These are phyloP conservation scores for Saxidomus purpurata DNA, from an alignment of 1,140 invertebrate genomes.

Conservation along the genomic window DNA sequence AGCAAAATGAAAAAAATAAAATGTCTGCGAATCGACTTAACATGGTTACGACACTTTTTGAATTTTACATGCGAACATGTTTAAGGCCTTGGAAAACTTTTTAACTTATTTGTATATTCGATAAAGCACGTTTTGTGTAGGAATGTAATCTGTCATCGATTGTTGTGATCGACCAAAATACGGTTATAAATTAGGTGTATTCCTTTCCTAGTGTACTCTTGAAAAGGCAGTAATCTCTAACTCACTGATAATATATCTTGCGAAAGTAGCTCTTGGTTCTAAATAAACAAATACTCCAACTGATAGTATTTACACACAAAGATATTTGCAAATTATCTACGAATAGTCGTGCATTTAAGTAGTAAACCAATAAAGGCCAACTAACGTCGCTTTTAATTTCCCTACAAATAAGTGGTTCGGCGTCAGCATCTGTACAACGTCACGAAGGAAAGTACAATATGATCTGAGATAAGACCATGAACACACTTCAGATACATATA, in stretches of 20 bases:
- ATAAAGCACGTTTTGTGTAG: not conserved
- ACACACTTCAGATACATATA: too few relatives aligned
- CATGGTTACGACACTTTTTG: too few relatives aligned
- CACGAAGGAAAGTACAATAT: too few relatives aligned
- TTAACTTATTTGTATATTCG: not conserved
- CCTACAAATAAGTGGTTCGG: too few relatives aligned
- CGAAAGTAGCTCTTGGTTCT: slow-evolving; percentile 3
- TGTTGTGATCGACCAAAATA: not conserved
- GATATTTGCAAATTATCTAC: not conserved
- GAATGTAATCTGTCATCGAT: not conserved
- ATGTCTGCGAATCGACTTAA: too few relatives aligned
- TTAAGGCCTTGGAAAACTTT: too few relatives aligned
- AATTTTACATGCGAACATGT: too few relatives aligned
- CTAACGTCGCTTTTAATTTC: not conserved
- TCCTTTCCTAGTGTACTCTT: not conserved
- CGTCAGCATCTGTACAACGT: too few relatives aligned
- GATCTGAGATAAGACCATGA: too few relatives aligned
- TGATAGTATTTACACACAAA: not conserved
- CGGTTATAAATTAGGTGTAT: not conserved
- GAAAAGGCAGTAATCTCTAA: not conserved
- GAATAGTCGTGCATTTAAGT: not conserved
- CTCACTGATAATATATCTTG: not conserved
- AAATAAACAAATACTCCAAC: not conserved
- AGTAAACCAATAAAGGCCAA: not conserved
- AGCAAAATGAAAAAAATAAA: too few relatives aligned